Base-by-base conservation (phyloP, 2,888 invertebrate genomes). In the Apodemia mormo region DNA sequence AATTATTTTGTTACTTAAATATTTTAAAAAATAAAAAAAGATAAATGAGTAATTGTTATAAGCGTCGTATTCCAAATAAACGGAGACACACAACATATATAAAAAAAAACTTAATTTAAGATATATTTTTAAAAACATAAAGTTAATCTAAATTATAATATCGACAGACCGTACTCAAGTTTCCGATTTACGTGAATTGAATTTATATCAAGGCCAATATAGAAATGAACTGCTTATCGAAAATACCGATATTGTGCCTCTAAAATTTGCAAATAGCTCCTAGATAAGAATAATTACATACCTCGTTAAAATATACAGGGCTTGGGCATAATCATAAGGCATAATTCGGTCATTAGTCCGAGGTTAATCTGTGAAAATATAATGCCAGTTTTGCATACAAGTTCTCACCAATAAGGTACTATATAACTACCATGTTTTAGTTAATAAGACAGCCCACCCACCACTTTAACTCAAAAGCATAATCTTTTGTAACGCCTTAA, bases 271-370 rank as follows among this genome's bases (percentile, higher is more conserved):
- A 75, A 75, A 70, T 72, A 68, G 30, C 58, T 61, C 6, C 33
- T 70, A 75, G 75, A 74, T 75, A 75, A 71, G 73, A 70, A 72
- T 76, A 74, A 76, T 77, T 76, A 74, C 71, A 74, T 69, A 66
- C 70, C 68, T 73, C 71, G 70, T 73, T 73, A 71, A 70, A 71
- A 68, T 65, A 71, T 68, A 73, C 69, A 61, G 58, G 58, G 58
- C 58, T 61, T 61, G 54, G 66, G 71, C 71, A 71, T 69, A 66
- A 71, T 66, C 65, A 66, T 72, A 70, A 52, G 66, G 68, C 67
- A 70, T 49, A 69, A 69, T 69, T 73, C 65, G 73, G 70, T 54
- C 70, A 73, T 73, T 73, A 74, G 65, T 69, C 69, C 69, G 71
- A 70, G 72, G 73, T 69, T 67, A 70, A 70, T 66, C 64, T 69